These are phyloP conservation scores for Sterna hirundo DNA, from an alignment of 2,113 vertebrate species.

Conservation along the genomic window DNA sequence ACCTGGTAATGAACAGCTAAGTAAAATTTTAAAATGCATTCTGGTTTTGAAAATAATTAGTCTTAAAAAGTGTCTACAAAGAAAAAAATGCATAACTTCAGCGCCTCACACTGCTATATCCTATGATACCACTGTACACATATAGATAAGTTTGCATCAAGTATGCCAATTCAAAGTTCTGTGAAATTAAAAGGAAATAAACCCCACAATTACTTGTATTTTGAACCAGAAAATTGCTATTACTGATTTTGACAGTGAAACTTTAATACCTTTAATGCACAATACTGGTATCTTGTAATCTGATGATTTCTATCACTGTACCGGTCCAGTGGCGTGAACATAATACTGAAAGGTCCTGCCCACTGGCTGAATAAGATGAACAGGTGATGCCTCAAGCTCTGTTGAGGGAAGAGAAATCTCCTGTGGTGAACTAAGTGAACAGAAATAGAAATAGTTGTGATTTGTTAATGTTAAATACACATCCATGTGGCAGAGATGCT, in stretches of 20 bases:
- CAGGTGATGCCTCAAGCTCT: conserved; percentile 95
- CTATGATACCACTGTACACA: neutral
- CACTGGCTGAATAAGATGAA: conserved; percentile 99
- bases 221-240: neutral
- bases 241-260: neutral
- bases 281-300: conserved; percentile 98
- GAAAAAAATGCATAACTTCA: neutral
- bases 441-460: conserved; percentile 24
- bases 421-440: conserved; percentile 89
- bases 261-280: conserved; percentile 89
- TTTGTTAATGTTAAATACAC: neutral
- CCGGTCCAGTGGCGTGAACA: conserved; percentile 96
- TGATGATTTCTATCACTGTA: conserved; percentile 98
- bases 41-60: neutral
- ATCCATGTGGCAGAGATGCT: neutral
- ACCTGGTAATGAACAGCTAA: neutral
- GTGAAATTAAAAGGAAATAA: neutral
- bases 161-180: neutral
- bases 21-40: neutral
- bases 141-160: neutral
- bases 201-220: neutral
- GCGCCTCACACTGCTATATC: neutral
- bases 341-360: conserved; percentile 98
- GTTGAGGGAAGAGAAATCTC: conserved; percentile 96
- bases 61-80: neutral